A percentile compares a stretch with the other conserved stretches of the same genome.
Conservation (phyloP, 2,797 vertebrate species). For the Graptemys geographica region DNA sequence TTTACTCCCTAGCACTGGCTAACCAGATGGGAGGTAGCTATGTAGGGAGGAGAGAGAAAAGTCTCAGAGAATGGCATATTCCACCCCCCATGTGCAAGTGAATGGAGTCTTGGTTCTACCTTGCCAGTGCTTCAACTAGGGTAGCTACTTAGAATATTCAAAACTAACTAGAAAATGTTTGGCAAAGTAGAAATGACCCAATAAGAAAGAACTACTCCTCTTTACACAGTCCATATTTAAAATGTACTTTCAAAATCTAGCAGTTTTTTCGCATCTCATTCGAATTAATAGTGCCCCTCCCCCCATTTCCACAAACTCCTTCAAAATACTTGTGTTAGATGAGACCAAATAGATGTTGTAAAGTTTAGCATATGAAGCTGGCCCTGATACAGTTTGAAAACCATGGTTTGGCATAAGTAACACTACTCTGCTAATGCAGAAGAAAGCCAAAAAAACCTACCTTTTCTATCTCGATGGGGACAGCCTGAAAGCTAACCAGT, state of each 20-base stretch:
- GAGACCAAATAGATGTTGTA: not conserved
- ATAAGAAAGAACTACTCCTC: not conserved
- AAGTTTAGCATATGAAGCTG: not conserved
- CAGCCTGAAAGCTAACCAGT: not conserved
- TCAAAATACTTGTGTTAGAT: not conserved
- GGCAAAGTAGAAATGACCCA: not conserved
- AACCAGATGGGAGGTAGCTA: not conserved
- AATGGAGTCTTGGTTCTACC: not conserved
- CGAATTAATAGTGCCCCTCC: not conserved
- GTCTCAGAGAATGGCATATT: not conserved
- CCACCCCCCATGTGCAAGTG: not conserved
- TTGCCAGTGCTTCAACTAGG: not conserved
- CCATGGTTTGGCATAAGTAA: not conserved
- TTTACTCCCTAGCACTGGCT: not conserved
- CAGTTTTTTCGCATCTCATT: not conserved
- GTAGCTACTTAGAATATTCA: not conserved
- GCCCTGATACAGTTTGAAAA: not conserved
- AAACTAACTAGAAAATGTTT: not conserved
- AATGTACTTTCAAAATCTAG: not conserved
- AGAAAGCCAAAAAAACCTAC: conserved; percentile 46
- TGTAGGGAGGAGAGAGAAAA: not conserved
- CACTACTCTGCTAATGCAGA: not conserved
- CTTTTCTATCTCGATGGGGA: not conserved
- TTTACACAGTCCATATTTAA: not conserved
- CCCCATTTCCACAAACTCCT: not conserved